Conservation (phyloP, 2,797 vertebrate species). For the Enteromius anoplus region DNA sequence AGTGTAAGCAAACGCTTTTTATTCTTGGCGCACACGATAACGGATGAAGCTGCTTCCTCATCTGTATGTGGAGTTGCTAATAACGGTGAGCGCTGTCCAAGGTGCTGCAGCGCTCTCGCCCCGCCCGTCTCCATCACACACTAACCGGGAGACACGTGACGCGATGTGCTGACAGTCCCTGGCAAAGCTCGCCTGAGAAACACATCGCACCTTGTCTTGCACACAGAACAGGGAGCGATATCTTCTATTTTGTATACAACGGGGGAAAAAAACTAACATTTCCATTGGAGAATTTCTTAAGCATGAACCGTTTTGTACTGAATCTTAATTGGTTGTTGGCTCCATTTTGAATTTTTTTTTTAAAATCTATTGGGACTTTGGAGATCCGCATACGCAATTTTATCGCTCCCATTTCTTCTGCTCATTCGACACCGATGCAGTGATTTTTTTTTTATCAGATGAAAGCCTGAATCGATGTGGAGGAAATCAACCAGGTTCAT, state of each 20-base stretch:
- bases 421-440: constrained; percentile 53
- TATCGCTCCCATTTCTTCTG: constrained; percentile 44
- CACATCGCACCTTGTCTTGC: constrained; percentile 61
- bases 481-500: constrained; percentile 41
- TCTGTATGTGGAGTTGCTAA: constrained; percentile 45
- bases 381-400: constrained; percentile 54
- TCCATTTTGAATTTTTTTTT: constrained; percentile 21
- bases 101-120: constrained; percentile 75
- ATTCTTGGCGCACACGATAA: constrained; percentile 3
- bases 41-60: constrained; percentile 11
- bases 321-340: constrained; percentile 19
- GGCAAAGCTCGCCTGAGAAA: constrained; percentile 60
- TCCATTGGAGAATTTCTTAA: neutral
- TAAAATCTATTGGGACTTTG: constrained; percentile 51
- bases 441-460: constrained; percentile 48
- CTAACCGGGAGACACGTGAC: constrained; percentile 65
- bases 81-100: constrained; percentile 68
- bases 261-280: neutral
- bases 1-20: neutral
- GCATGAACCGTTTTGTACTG: constrained; percentile 13
- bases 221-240: constrained; percentile 50
- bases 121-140: constrained; percentile 69
- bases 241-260: constrained; percentile 34
- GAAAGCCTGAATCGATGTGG: constrained; percentile 49
- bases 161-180: constrained; percentile 63